phyloP scores from a whole-genome alignment of 2,888 invertebrate genomes.

The Agrypnus murinus region DNA sequence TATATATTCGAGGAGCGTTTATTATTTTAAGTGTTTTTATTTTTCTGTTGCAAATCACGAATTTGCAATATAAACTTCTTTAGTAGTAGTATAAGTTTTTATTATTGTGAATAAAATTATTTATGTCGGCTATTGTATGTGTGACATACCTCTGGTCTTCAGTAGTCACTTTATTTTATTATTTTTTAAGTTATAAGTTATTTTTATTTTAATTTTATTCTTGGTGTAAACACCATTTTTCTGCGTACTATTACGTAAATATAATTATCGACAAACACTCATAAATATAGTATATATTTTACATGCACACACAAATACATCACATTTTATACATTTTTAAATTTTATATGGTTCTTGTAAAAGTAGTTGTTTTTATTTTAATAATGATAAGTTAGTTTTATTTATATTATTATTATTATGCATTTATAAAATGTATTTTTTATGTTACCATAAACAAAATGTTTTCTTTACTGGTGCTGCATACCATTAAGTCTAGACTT shows the following conservation, averaged over 20 bases:
- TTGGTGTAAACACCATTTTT: constrained; percentile 15
- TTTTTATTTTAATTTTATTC: constrained; percentile 50
- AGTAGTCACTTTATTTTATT: constrained; percentile 52
- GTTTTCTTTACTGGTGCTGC: constrained; percentile 59
- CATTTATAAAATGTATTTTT: constrained; percentile 62
- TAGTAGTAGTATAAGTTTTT: constrained; percentile 30
- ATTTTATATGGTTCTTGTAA: constrained; percentile 58
- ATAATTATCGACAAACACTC: constrained; percentile 44
- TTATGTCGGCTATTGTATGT: constrained; percentile 49
- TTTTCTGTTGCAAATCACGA: constrained; percentile 56
- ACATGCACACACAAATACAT: constrained; percentile 35
- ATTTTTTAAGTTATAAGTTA: constrained; percentile 41
- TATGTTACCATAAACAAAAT: constrained; percentile 64
- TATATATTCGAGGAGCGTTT: constrained; percentile 47
- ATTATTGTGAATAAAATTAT: constrained; percentile 45
- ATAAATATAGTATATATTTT: constrained; percentile 54
- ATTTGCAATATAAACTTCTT: constrained; percentile 44
- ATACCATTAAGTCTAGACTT: no score
- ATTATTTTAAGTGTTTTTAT: constrained; percentile 50
- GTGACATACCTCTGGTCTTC: constrained; percentile 55
- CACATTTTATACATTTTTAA: constrained; percentile 61
- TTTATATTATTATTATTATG: constrained; percentile 56
- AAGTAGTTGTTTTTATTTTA: constrained; percentile 53
- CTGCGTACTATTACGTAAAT: constrained; percentile 33
- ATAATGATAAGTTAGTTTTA: constrained; percentile 54